Conservation (phyloP, 2,797 vertebrate genomes). For the Pangasius larnaudii region DNA sequence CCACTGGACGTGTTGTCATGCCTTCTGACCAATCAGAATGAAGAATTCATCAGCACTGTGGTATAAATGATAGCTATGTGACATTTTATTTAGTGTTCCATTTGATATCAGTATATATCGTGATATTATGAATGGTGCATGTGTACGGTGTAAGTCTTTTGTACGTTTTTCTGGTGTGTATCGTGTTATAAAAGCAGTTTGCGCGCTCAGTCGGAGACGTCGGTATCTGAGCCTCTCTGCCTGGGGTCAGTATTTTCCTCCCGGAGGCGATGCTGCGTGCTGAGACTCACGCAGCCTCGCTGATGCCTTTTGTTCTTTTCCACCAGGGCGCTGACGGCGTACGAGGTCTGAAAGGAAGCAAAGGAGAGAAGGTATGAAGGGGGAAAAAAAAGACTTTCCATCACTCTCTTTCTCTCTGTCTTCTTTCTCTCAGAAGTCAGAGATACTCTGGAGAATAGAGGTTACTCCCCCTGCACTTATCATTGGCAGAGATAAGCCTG, state of each 20-base stretch:
- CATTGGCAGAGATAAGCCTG: constrained; percentile 41
- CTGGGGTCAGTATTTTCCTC: constrained; percentile 32
- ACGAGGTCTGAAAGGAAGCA: constrained; percentile 87
- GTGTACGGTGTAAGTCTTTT: not conserved
- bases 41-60: not conserved
- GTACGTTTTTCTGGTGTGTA: not conserved
- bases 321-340: constrained; percentile 88
- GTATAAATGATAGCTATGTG: not conserved
- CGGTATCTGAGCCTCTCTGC: constrained; percentile 16
- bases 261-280: constrained; percentile 20
- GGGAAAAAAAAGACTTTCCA: constrained; percentile 1
- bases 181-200: constrained; percentile 32
- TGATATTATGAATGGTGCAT: no score
- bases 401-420: not conserved
- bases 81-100: not conserved
- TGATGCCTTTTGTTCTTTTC: constrained; percentile 47
- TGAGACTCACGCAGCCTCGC: constrained; percentile 1
- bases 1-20: not conserved
- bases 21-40: not conserved
- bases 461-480: constrained; percentile 44
- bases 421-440: constrained; percentile 18
- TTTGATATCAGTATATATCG: no score
- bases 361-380: constrained; percentile 88
- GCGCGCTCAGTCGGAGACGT: constrained; percentile 18
- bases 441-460: constrained; percentile 27